These are phyloP conservation scores for Patagioenas fasciata DNA, from an alignment of 2,113 vertebrate genomes.

Conservation along the genomic window DNA sequence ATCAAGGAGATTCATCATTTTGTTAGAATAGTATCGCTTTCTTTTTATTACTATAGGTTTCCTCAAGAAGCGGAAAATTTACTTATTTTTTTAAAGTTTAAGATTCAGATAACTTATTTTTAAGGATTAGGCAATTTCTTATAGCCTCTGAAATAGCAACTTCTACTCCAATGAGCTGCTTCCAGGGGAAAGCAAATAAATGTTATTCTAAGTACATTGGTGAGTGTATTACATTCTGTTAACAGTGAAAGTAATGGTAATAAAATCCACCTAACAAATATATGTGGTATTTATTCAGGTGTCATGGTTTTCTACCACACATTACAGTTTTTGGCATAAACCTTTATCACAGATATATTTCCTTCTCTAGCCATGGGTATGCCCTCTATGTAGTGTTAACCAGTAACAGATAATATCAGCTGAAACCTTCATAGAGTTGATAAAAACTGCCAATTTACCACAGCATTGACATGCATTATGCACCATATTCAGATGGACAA, in stretches of 20 bases:
- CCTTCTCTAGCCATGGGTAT: not conserved
- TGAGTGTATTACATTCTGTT: not conserved
- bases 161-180: not conserved
- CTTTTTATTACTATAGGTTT: not conserved
- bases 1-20: not conserved
- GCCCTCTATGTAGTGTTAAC: not conserved
- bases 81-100: not conserved
- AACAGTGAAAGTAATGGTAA: not conserved
- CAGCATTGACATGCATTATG: no score
- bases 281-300: not conserved
- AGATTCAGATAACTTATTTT: not conserved
- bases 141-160: not conserved
- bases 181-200: not conserved
- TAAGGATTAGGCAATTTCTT: not conserved
- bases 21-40: not conserved
- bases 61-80: not conserved
- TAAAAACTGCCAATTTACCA: not conserved
- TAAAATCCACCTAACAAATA: not conserved
- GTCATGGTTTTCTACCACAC: not conserved
- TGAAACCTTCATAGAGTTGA: not conserved
- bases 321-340: not conserved
- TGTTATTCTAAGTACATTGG: not conserved
- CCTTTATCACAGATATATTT: not conserved
- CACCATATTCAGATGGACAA: not conserved
- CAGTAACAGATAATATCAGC: not conserved